These are phyloP conservation scores for Serinus canaria DNA, from an alignment of 2,113 vertebrate genomes.

Conservation along the genomic window DNA sequence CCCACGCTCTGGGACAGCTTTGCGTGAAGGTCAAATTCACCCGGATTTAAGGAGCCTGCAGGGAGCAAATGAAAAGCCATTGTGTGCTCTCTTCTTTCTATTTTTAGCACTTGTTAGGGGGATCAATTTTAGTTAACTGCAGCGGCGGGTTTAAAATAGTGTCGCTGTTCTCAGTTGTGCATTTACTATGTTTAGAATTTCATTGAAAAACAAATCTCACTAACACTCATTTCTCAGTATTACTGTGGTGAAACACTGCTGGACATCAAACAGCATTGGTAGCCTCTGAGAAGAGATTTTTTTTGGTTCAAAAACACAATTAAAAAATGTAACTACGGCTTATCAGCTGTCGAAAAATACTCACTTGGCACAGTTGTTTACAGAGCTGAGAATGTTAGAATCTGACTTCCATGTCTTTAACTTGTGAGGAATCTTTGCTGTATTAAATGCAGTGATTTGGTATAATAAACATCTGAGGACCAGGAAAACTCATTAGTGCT, in stretches of 20 bases:
- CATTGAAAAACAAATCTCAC: slow-evolving; percentile 39
- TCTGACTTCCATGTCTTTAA: background rate
- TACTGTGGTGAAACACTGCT: background rate
- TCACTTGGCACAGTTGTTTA: background rate
- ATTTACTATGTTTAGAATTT: slow-evolving; percentile 66
- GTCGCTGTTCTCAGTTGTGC: slow-evolving; percentile 48
- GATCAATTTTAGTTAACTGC: slow-evolving; percentile 77
- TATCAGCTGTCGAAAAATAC: background rate
- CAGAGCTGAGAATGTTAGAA: background rate
- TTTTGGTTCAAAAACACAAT: background rate
- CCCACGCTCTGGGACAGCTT: slow-evolving; percentile 51
- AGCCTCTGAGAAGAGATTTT: background rate
- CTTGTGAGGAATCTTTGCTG: background rate
- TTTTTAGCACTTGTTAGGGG: slow-evolving; percentile 72
- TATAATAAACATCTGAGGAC: background rate
- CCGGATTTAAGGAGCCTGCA: slow-evolving; percentile 63
- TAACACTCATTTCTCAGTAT: background rate
- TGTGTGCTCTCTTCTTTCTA: slow-evolving; percentile 63
- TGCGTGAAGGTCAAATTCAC: slow-evolving; percentile 65
- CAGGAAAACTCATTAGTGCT: background rate
- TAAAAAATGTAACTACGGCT: background rate
- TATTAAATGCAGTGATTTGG: background rate
- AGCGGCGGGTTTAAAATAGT: slow-evolving; percentile 61
- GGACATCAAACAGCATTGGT: background rate
- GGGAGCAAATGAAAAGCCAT: slow-evolving; percentile 69